Evolutionary conservation across 92 coral and sea anemone genomes (phyloP), one percentile per base, ranked within the genome.

Genomic region (Epizoanthus rinbou): DNA sequence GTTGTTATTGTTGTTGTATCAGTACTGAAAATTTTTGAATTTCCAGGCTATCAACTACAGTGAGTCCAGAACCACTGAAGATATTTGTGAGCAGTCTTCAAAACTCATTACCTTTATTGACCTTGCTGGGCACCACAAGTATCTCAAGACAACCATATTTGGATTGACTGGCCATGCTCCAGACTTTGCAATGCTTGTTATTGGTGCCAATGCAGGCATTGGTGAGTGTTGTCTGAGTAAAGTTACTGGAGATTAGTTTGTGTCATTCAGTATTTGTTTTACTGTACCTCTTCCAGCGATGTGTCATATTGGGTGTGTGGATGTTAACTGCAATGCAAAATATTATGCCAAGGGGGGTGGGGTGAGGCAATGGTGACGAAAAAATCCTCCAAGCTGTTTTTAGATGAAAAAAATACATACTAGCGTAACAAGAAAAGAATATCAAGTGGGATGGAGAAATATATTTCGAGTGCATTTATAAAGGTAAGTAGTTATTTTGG

Each of bases 91-190:
- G 62, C 92, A 91, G 88, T 96, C 99, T 4, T 88, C 97, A 22
- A 96, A 96, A 66, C 89, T 96, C 74, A 88, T 96, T 60, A 93
- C 99, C 25, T 96, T 96, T 73, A 94, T 96, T 74, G 99, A 96
- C 89, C 92, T 96, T 50, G 99, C 99, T 88, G 99, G 99, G 6
- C 99, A 96, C 57, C 98, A 96, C 74, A 96, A 96, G 65, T 96
- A 96, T 80, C 87, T 96, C 73, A 91, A 92, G 68, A 96, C 99
- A 39, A 96, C 99, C 74, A 96, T 96, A 66, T 96, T 96, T 92
- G 99, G 99, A 23, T 83, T 96, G 74, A 96, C 99, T 24, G 99
- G 99, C n/a, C 94, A 96, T 71, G 91, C 97, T 60, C 99, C 99
- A 24, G 99, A 96, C 87, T 96, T 88, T 92, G 99, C 99, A 9